Evolutionary conservation across 2,113 vertebrate species (phyloP), one percentile per base, ranked within the genome.

Genomic region (Gallinago media): DNA sequence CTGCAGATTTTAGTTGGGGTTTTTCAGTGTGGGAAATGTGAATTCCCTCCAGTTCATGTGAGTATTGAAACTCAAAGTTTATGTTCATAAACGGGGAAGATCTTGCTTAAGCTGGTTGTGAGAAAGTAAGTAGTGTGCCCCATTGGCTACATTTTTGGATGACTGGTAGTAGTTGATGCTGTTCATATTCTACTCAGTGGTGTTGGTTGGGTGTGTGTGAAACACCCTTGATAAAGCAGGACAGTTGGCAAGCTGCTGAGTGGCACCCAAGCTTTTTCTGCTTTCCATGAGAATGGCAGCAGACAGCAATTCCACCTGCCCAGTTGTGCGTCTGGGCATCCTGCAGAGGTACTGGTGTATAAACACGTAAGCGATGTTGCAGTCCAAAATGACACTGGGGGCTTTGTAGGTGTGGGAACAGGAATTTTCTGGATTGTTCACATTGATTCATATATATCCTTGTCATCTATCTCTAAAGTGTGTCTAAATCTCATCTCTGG

Each of bases 321-420:
- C 20, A 17, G 68, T 6, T 2, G 2, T 23, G 11, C 0, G 0
- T 40, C 76, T 42, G 22, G 10, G 22, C 11, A 3, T 54, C 54
- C n/a, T 54, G 3, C 46, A 58, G 52, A 65, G 62, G 31, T 44
- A 22, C 29, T 3, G 1, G 4, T 36, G 3, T 50, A 22, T 32
- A 58, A 40, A 18, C 11, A 23, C 1, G 3, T 15, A 32, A 77
- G 79, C 32, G 8, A 3, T 59, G 42, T 36, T 8, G 0, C 38
- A 29, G 67, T 23, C 55, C 80, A 70, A 2, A 80, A 74, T 55
- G n/a, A 74, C 72, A 46, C 55, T 5, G 18, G 38, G 88, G 72
- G 46, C 78, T 73, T 83, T 84, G 86, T 84, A 86, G 75, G 79
- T 95, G 86, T 95, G 94, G 86, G 88, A 91, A 71, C 55, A 66